Conservation (phyloP, 2,888 invertebrate species). For the Pristionchus entomophagus region DNA sequence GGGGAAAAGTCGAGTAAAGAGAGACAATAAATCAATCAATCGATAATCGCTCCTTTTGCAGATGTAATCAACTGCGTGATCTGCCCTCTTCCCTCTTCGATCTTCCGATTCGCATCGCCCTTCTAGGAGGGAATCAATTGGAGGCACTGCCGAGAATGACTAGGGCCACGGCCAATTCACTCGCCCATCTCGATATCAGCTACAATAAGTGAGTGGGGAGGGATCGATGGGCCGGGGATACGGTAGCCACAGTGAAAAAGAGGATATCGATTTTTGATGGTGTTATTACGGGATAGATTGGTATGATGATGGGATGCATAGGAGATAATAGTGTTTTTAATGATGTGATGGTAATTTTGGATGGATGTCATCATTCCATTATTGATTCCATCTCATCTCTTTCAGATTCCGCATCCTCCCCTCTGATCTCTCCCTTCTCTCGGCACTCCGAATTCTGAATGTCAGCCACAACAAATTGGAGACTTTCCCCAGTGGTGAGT, state of each 20-base stretch:
- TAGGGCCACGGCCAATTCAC: neutral
- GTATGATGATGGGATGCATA: neutral
- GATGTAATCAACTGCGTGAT: constrained; percentile 44
- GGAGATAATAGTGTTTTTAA: neutral
- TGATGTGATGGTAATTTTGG: neutral
- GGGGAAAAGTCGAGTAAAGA: neutral
- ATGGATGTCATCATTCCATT: no score
- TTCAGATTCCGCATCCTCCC: constrained; percentile 33
- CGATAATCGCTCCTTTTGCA: neutral
- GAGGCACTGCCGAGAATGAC: constrained; percentile 20
- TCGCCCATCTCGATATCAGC: constrained; percentile 40
- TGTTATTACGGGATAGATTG: neutral
- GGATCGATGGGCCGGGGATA: no score
- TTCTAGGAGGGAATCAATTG: constrained; percentile 38
- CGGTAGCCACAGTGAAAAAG: neutral
- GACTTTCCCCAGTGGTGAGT: constrained; percentile 32
- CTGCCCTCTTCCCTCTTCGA: constrained; percentile 39
- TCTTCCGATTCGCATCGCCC: neutral
- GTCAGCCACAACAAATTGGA: constrained; percentile 45
- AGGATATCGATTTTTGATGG: neutral
- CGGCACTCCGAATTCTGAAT: constrained; percentile 37
- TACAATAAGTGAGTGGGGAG: constrained; percentile 22
- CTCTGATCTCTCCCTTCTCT: constrained; percentile 29
- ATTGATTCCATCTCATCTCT: no score
- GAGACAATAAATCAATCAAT: neutral